Conservation (phyloP, 2,888 invertebrate species). For the Cordilura impudica region DNA sequence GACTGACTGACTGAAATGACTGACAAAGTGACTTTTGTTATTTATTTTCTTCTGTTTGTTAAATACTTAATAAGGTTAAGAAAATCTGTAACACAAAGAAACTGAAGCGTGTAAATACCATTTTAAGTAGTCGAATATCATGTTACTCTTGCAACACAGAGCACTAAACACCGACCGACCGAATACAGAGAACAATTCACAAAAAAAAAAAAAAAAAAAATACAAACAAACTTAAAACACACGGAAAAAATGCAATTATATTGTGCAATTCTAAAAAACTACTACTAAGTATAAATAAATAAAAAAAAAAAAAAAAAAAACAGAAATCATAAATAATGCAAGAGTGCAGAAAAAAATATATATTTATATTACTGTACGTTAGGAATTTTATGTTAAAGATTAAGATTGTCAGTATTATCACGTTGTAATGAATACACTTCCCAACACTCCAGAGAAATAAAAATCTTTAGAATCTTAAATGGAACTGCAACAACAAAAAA, state of each 20-base stretch:
- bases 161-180: background rate
- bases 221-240: background rate
- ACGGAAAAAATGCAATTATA: conserved; percentile 47
- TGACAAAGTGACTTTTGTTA: background rate
- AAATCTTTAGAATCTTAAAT: conserved; percentile 22
- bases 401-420: conserved; percentile 63
- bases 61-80: conserved; percentile 61
- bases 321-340: conserved; percentile 63
- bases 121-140: conserved; percentile 55
- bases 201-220: background rate
- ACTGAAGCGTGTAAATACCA: conserved; percentile 62
- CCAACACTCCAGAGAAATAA: conserved; percentile 54
- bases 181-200: background rate
- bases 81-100: conserved; percentile 56
- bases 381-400: conserved; percentile 53
- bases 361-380: background rate
- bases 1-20: background rate
- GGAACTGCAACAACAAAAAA: background rate
- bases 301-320: conserved; percentile 14
- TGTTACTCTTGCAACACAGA: conserved; percentile 42
- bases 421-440: conserved; percentile 61
- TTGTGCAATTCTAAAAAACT: conserved; percentile 18
- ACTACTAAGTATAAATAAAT: background rate
- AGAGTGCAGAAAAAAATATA: conserved; percentile 40
- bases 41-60: conserved; percentile 25